Percentiles rank a stretch among this genome's conserved stretches.
These are phyloP conservation scores for Paragorgia papillata DNA, from an alignment of 92 coral and sea anemone genomes.

Conservation along the genomic window DNA sequence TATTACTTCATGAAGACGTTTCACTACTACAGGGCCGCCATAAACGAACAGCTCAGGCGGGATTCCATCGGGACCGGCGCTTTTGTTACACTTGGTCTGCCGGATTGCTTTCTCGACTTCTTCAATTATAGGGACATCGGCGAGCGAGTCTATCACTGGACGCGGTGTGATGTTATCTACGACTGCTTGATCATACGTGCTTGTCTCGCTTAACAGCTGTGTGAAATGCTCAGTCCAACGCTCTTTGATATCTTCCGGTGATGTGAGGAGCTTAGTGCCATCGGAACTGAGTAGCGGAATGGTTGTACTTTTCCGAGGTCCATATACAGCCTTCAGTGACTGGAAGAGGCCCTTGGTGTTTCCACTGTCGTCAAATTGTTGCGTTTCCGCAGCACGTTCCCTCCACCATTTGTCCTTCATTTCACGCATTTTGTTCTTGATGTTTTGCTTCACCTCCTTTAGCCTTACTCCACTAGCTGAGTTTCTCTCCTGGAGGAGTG, in stretches of 20 bases:
- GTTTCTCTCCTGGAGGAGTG: slow-evolving; percentile 13
- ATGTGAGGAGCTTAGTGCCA: too few species aligned
- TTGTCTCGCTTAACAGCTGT: slow-evolving; percentile 51
- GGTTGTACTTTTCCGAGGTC: too few species aligned
- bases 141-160: too few species aligned
- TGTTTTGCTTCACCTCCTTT: slow-evolving; percentile 20
- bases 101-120: slow-evolving; percentile 49
- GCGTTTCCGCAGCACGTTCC: slow-evolving; percentile 47
- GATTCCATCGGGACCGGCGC: slow-evolving; percentile 44
- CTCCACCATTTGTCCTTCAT: slow-evolving; percentile 64
- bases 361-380: slow-evolving; percentile 37
- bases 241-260: too few species aligned
- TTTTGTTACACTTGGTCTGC: slow-evolving; percentile 27
- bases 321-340: background rate
- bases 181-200: slow-evolving; percentile 29
- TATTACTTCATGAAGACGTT: slow-evolving; percentile 23
- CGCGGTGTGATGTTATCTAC: background rate
- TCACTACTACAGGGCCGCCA: slow-evolving; percentile 15
- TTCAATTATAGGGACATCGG: slow-evolving; percentile 29
- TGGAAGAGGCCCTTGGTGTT: slow-evolving; percentile 43
- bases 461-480: background rate
- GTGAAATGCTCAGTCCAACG: slow-evolving; percentile 40
- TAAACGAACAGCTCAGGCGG: slow-evolving; percentile 40
- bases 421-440: slow-evolving; percentile 45
- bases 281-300: too few species aligned